A percentile compares a stretch with the other conserved stretches of the same genome.
These are phyloP conservation scores for Siniperca chuatsi DNA, from an alignment of 2,113 vertebrate species.

Conservation along the genomic window DNA sequence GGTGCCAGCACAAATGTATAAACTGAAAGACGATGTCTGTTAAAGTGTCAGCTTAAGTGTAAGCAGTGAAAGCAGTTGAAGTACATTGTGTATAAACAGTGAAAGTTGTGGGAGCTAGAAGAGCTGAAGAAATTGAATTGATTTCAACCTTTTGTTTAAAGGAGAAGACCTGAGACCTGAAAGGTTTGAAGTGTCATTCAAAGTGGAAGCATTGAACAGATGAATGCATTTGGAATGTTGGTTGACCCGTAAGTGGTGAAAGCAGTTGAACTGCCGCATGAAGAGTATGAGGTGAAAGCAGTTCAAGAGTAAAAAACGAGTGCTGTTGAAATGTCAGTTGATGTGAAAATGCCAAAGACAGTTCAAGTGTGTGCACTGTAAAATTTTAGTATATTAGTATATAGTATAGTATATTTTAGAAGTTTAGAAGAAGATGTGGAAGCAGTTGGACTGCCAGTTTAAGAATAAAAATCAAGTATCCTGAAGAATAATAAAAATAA, in stretches of 20 bases:
- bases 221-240: not conserved
- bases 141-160: no score
- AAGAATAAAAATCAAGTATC: not conserved
- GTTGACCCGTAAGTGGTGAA: not conserved
- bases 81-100: no score
- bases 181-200: no score
- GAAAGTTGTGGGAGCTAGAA: no score
- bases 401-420: no score
- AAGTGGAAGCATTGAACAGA: not conserved
- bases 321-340: not conserved
- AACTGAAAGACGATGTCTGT: no score
- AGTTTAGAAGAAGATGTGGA: not conserved
- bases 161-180: no score
- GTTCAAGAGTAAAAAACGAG: not conserved
- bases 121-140: no score
- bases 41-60: no score
- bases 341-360: not conserved
- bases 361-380: not conserved
- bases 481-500: not conserved
- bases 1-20: not conserved
- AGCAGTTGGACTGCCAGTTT: not conserved
- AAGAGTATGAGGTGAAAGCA: not conserved
- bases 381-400: no score
- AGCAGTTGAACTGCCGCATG: not conserved
- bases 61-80: no score